Conservation (phyloP, 2,888 invertebrate genomes). For the Ormia ochracea region DNA sequence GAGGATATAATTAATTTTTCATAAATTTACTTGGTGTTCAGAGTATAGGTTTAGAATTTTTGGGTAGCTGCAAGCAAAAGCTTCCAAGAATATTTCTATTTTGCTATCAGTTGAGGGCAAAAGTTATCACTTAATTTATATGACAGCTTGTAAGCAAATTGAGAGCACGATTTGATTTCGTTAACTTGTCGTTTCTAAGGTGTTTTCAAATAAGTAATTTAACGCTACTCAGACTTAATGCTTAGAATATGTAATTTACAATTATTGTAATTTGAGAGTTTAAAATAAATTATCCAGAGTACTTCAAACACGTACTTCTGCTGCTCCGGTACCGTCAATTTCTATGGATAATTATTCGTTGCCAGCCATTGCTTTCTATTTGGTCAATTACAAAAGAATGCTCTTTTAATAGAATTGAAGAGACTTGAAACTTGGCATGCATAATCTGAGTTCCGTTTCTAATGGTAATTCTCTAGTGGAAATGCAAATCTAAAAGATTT, state of each 20-base stretch:
- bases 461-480: no score
- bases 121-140: slow-evolving; percentile 55
- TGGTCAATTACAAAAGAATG: no score
- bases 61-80: slow-evolving; percentile 10
- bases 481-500: no score
- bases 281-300: not conserved
- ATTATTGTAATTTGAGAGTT: not conserved
- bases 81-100: not conserved
- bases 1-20: slow-evolving; percentile 76
- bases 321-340: not conserved
- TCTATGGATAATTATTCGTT: no score
- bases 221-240: not conserved
- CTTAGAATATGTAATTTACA: not conserved
- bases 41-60: slow-evolving; percentile 1
- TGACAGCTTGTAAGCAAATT: slow-evolving; percentile 31
- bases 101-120: slow-evolving; percentile 6
- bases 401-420: no score
- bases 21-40: slow-evolving; percentile 64
- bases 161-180: not conserved
- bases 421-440: no score
- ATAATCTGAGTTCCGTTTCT: no score
- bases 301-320: not conserved
- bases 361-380: no score
- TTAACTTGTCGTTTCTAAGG: not conserved
- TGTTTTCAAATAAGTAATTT: not conserved